Conservation (phyloP, 2,888 invertebrate species). For the Pogonocherus hispidulus region DNA sequence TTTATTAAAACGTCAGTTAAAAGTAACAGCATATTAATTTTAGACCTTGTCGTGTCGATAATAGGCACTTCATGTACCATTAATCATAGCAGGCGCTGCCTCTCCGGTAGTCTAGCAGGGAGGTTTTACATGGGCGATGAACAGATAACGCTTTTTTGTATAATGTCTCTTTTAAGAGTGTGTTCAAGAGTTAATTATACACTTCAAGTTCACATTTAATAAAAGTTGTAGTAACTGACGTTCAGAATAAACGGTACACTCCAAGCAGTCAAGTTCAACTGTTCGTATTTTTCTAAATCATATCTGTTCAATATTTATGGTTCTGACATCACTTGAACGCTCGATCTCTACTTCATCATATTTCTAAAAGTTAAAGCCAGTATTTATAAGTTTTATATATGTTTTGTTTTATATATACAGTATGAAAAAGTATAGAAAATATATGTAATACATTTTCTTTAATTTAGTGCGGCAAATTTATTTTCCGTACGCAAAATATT, state of each 20-base stretch:
- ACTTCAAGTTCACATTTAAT: not conserved
- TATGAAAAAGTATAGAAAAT: too few relatives aligned
- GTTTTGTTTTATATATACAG: too few relatives aligned
- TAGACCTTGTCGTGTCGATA: conserved; percentile 44
- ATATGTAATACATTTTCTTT: too few relatives aligned
- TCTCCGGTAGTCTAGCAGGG: conserved; percentile 17
- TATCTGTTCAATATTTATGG: too few relatives aligned
- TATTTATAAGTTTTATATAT: too few relatives aligned
- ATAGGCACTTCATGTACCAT: conserved; percentile 36
- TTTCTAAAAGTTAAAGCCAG: not conserved
- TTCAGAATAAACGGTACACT: too few relatives aligned
- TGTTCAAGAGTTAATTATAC: conserved; percentile 13
- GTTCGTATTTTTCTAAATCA: too few relatives aligned
- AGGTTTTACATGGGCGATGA: conserved; percentile 17
- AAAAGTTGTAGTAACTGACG: not conserved
- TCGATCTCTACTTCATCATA: too few relatives aligned
- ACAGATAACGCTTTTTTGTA: conserved; percentile 16
- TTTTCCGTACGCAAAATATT: too few relatives aligned
- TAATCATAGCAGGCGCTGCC: conserved; percentile 33
- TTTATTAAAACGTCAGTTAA: conserved; percentile 41
- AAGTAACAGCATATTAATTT: conserved; percentile 39
- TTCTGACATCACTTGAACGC: too few relatives aligned
- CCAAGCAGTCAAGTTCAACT: too few relatives aligned
- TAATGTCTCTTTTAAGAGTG: conserved; percentile 17
- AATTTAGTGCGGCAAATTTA: too few relatives aligned